A percentile compares a stretch with the other conserved stretches of the same genome.
Evolutionary conservation across 2,888 invertebrate species (phyloP).

Genomic region (Apodemia zela): DNA sequence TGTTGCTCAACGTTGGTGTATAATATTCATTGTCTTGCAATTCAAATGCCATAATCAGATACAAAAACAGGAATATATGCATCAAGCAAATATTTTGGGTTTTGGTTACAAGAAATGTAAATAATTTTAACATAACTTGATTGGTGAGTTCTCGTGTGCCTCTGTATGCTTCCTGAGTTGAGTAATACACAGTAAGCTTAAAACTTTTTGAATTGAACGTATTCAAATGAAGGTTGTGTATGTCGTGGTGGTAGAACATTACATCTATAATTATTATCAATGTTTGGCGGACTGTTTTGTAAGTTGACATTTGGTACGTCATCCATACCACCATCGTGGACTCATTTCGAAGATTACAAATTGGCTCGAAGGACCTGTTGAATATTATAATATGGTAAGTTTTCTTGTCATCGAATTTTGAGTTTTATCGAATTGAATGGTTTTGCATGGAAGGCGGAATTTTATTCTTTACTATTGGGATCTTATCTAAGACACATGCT

Average conservation of each 20-base stretch:
- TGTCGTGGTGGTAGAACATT: not conserved
- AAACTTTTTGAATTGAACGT: not conserved
- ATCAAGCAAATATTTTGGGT: not conserved
- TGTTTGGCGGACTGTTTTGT: not conserved
- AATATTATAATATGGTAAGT: constrained; percentile 34
- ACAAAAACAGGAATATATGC: not conserved
- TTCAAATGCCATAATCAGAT: not conserved
- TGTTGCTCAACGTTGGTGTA: not conserved
- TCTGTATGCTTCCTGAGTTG: not conserved
- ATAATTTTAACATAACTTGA: not conserved
- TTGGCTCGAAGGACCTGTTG: constrained; percentile 22
- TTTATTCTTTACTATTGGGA: constrained; percentile 7
- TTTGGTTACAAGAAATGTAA: not conserved
- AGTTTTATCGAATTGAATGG: constrained; percentile 35
- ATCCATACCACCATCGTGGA: not conserved
- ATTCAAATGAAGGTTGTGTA: not conserved
- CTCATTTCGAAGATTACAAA: constrained; percentile 3
- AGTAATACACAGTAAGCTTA: not conserved
- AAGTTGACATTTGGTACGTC: not conserved
- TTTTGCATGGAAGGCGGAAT: constrained; percentile 20
- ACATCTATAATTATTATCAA: not conserved
- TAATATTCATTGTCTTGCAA: not conserved
- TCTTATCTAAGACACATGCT: constrained; percentile 11
- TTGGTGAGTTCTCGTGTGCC: not conserved
- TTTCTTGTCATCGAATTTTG: constrained; percentile 33